Conservation (phyloP, 2,113 vertebrate species). For the Rhizomys pruinosus region DNA sequence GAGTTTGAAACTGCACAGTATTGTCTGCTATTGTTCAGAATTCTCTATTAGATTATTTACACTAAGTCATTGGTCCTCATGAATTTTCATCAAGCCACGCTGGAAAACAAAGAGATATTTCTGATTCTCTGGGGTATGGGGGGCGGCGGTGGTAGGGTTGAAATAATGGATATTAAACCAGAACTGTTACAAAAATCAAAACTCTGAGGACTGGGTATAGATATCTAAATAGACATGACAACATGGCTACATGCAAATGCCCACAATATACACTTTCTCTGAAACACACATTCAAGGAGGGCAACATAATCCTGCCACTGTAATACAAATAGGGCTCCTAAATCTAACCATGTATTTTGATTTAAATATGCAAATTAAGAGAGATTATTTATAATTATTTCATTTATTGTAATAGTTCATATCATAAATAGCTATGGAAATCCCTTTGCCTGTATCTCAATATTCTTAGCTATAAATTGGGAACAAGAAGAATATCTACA, state of each 20-base stretch:
- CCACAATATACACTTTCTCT: neutral
- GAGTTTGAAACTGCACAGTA: neutral
- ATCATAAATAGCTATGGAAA: neutral
- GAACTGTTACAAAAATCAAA: neutral
- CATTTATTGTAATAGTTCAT: conserved; percentile 14
- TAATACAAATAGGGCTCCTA: neutral
- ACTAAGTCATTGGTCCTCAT: neutral
- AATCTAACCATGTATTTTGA: neutral
- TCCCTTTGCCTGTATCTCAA: neutral
- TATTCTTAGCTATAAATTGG: neutral
- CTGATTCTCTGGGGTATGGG: neutral
- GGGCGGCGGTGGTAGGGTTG: neutral
- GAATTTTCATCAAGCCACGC: conserved; percentile 44
- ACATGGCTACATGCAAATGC: neutral
- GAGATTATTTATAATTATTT: conserved; percentile 11
- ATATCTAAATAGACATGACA: neutral
- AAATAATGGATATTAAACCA: neutral
- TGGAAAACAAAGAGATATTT: conserved; percentile 32
- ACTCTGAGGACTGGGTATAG: neutral
- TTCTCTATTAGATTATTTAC: conserved; percentile 50
- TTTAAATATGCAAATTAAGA: neutral
- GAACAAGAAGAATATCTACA: neutral
- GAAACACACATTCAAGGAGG: neutral
- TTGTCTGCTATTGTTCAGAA: conserved; percentile 57
- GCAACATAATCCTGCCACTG: neutral